Base-by-base conservation (phyloP, 1,140 invertebrate genomes). In the Cardiocondyla obscurior region DNA sequence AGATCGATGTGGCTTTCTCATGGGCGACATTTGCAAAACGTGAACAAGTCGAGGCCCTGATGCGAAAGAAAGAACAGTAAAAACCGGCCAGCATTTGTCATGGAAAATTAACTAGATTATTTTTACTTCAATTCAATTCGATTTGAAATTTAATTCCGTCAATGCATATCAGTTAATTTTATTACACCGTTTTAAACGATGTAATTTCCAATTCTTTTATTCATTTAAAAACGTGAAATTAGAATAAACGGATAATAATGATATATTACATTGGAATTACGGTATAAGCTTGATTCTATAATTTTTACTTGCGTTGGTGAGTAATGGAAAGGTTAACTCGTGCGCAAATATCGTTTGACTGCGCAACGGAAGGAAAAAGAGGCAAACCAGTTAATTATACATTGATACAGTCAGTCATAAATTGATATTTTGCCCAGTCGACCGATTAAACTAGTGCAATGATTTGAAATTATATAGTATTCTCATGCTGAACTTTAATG, bases 11-110 rank as follows among this genome's bases (percentile, higher is more conserved):
- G 30, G 33, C 33, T 62, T 62, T 14, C 46, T n/a, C 46, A 51
- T 39, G 25, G 25, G 22, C 64, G 22, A 69, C 30, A 69, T 39
- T 67, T 42, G 64, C 46, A 30, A 69, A 55, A 77, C 62, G 46
- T 53, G 51, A 79, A 53, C 46, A 22, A 69, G 62, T 36, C 39
- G 30, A 53, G 44, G 1, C 16, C 39, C 44, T 33, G 25, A 53
- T 6, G 22, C 3, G 64, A 0, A 19, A 19, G 22, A 53, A 69
- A 42, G 19, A 53, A 42, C 2, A 16, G 19, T 22, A 33, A 30
- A n/a, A 67, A 77, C 7, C 46, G 33, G n/a, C 42, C 55, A 51
- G 42, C n/a, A 69, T 67, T 12, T 51, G 44, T n/a, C 74, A 8
- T 4, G 6, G 5, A 44, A 44, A 39, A 51, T 0, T 7, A 51